A percentile compares a stretch with the other conserved stretches of the same genome.
Evolutionary conservation across 2,113 vertebrate species (phyloP).

Genomic region (Nipponia nippon): DNA sequence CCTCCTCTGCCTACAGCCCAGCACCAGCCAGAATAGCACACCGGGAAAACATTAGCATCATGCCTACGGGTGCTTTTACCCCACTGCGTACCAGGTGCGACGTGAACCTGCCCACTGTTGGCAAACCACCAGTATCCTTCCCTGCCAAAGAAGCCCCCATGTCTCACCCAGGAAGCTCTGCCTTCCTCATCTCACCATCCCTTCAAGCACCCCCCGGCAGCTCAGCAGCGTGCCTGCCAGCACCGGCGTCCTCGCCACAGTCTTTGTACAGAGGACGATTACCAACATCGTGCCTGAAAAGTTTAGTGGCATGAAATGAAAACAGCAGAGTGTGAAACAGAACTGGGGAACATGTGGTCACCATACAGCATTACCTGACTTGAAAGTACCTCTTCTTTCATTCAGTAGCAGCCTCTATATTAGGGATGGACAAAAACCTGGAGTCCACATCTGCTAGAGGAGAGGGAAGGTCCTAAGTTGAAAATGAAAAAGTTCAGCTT

Average conservation of each 20-base stretch:
- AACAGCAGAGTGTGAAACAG: neutral
- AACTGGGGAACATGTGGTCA: neutral
- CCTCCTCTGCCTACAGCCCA: neutral
- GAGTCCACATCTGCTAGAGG: neutral
- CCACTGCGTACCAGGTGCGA: neutral
- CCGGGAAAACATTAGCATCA: neutral
- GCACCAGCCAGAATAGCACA: neutral
- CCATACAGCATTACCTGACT: neutral
- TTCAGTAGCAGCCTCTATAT: neutral
- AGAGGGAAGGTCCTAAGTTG: neutral
- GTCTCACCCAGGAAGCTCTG: accelerated
- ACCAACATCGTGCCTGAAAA: neutral
- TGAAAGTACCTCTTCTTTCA: neutral
- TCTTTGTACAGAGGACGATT: neutral
- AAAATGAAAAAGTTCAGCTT: neutral
- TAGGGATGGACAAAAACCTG: neutral
- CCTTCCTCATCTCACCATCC: accelerated
- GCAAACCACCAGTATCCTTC: neutral
- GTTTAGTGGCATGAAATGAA: neutral
- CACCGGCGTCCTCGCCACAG: accelerated
- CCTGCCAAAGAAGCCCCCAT: neutral
- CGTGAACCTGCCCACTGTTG: neutral
- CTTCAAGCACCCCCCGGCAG: neutral
- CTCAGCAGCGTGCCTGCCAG: neutral
- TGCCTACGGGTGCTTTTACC: neutral